Evolutionary conservation across 2,113 vertebrate species (phyloP).

Genomic region (Notothenia rossii): DNA sequence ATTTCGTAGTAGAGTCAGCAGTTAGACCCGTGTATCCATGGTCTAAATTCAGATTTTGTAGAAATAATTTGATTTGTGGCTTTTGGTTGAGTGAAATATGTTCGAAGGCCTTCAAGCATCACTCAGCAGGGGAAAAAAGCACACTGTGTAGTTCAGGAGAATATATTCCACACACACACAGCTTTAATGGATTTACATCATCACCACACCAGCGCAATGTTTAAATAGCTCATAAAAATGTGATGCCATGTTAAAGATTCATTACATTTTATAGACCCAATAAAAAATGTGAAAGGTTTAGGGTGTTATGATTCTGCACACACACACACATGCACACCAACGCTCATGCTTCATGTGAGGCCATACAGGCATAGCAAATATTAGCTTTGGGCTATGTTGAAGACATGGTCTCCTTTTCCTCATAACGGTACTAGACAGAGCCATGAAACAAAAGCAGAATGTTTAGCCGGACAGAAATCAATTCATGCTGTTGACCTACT

Average conservation of each 20-base stretch:
- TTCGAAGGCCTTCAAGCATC: slow-evolving; percentile 36
- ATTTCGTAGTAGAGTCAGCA: slow-evolving; percentile 45
- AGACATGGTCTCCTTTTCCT: slow-evolving; percentile 10
- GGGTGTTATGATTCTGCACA: slow-evolving; percentile 42
- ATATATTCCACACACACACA: slow-evolving; percentile 16
- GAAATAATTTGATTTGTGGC: slow-evolving; percentile 61
- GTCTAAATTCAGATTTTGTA: slow-evolving; percentile 55
- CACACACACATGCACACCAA: slow-evolving; percentile 2
- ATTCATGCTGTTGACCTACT: slow-evolving; percentile 35
- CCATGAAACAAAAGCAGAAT: slow-evolving; percentile 31
- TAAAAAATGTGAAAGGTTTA: slow-evolving; percentile 54
- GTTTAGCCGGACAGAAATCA: slow-evolving; percentile 37
- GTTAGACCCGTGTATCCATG: slow-evolving; percentile 27
- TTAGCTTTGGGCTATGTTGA: slow-evolving; percentile 43
- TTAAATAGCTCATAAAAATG: slow-evolving; percentile 44
- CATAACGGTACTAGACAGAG: slow-evolving; percentile 29
- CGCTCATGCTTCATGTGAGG: slow-evolving; percentile 35
- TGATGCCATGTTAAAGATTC: slow-evolving; percentile 55
- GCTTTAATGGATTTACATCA: slow-evolving; percentile 55
- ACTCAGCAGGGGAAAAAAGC: slow-evolving; percentile 13
- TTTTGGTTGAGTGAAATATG: slow-evolving; percentile 52
- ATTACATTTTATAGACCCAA: slow-evolving; percentile 74
- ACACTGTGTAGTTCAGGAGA: slow-evolving; percentile 8
- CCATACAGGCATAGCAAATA: slow-evolving; percentile 34
- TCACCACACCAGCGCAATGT: slow-evolving; percentile 29